phyloP scores from a whole-genome alignment of 2,888 invertebrate genomes.

The Cerastis rubricosa region DNA sequence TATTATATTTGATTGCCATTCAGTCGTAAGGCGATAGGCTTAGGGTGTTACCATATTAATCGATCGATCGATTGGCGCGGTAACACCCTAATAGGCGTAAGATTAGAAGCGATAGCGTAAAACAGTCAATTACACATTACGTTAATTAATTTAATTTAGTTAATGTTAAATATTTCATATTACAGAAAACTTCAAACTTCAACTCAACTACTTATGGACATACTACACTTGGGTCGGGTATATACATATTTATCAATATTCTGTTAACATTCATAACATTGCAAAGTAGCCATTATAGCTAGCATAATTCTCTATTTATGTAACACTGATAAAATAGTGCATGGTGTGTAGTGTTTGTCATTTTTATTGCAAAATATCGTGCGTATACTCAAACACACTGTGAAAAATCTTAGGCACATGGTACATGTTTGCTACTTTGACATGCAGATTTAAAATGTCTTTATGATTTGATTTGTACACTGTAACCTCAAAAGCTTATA shows the following conservation, averaged over 20 bases:
- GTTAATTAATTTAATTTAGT: too few relatives aligned
- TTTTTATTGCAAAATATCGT: background rate
- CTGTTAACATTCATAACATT: background rate
- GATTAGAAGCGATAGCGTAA: background rate
- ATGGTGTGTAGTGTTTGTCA: background rate
- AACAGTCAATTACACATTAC: background rate
- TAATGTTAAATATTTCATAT: too few relatives aligned
- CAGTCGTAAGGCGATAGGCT: background rate
- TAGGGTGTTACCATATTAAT: too few relatives aligned
- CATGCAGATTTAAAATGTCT: background rate
- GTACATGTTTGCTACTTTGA: background rate
- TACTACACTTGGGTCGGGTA: background rate
- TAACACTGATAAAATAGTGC: conserved; percentile 8
- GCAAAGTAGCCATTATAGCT: background rate
- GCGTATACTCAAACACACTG: background rate
- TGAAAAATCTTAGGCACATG: background rate
- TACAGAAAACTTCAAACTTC: too few relatives aligned
- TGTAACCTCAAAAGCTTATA: background rate
- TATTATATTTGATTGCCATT: background rate
- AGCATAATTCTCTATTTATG: background rate
- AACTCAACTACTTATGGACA: too few relatives aligned
- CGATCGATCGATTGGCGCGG: too few relatives aligned
- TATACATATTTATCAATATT: background rate
- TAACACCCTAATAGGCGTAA: background rate
- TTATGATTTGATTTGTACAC: conserved; percentile 11